phyloP scores from a whole-genome alignment of 2,797 vertebrate genomes.

The Alca torda region DNA sequence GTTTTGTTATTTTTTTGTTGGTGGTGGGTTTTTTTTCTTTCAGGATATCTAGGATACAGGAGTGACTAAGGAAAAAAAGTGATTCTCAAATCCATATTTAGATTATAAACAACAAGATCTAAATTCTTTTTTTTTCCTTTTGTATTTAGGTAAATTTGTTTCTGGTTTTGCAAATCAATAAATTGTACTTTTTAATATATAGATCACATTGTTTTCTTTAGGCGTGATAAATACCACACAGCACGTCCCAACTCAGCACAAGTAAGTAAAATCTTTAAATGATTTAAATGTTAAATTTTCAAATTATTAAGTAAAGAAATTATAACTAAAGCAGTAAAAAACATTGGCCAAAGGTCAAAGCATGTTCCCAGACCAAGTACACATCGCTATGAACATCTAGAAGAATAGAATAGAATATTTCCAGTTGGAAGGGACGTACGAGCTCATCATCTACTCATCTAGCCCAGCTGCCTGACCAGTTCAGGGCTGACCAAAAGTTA shows the following conservation, averaged over 20 bases:
- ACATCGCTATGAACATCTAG: neutral
- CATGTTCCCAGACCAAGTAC: neutral
- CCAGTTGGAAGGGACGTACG: neutral
- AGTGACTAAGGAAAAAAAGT: neutral
- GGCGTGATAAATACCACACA: neutral
- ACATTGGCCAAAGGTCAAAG: neutral
- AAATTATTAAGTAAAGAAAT: neutral
- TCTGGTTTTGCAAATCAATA: neutral
- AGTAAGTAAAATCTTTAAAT: neutral
- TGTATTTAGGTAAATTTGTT: neutral
- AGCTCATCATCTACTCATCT: neutral
- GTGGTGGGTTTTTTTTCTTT: accelerated
- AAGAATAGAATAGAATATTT: neutral
- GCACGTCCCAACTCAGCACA: neutral
- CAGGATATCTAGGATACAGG: neutral
- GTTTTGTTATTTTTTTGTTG: neutral
- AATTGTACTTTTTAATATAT: neutral
- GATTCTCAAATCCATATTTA: neutral
- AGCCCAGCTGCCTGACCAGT: neutral
- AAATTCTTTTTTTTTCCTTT: neutral
- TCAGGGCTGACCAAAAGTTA: neutral
- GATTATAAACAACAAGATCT: neutral
- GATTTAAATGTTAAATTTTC: neutral
- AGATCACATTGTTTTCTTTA: neutral
- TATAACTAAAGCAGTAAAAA: neutral